Base-by-base conservation (phyloP, 2,888 invertebrate species). In the Ornithoptera priamus region DNA sequence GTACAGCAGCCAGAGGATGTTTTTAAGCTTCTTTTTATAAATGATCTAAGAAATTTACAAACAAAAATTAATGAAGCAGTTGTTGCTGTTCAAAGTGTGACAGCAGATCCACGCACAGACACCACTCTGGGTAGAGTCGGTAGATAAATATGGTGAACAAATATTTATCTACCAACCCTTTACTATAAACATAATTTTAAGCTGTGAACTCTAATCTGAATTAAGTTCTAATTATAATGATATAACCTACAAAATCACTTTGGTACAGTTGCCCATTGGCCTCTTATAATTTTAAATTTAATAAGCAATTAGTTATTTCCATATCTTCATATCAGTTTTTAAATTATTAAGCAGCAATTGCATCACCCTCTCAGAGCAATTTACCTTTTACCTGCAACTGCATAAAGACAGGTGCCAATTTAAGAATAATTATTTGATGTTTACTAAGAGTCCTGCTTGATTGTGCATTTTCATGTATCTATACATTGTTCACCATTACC, bases 21-120 rank as follows among this genome's bases (percentile, higher is more conserved):
- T 20, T 85, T 97, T 30, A 94, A 96, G 68, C 90, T 97, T 7
- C 89, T 98, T 24, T 97, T 97, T 85, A 95, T 98, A 72, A 95
- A 96, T 78, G 97, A 98, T 83, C 90, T 98, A 22, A 91, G 98
- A 78, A 94, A 96, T 73, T 93, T 99, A 65, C 99, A 99, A 86
- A 99, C 98, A 0, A 95, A 94, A 79, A 98, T 99, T 65, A 99
- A 99, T 87, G 97, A 99, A 86, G 95, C 97, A 1, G 96, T 99
- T 75, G 99, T 99, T 1, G 94, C 95, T 61, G 97, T 98, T 5
- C 99, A 99, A 92, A 94, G 93, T 72, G 93, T 99, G 1, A 99
- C 99, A 1, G 99, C 99, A 6, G 96, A 99, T 93, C 99, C 99
- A 2, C 98, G 98, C 90, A 99, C 99, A 73, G 98, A 99, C 83